phyloP scores from a whole-genome alignment of 2,113 vertebrate species.

The Hypomesus transpacificus region DNA sequence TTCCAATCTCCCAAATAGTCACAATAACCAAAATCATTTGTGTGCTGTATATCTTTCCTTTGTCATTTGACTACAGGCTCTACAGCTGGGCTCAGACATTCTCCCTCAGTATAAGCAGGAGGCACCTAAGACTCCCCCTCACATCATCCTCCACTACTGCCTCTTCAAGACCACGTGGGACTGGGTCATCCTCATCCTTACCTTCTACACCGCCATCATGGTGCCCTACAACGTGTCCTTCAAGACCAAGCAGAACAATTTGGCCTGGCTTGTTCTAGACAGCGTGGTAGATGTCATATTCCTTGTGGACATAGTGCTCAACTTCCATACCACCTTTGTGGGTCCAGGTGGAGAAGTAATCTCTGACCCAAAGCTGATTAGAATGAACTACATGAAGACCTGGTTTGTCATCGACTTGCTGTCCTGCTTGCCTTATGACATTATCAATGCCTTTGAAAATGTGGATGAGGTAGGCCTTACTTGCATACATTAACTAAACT shows the following conservation, averaged over 20 bases:
- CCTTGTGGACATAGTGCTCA: conserved; percentile 94
- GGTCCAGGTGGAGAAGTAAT: conserved; percentile 94
- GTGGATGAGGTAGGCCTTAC: conserved; percentile 84
- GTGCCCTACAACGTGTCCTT: conserved; percentile 98
- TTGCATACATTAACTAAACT: neutral
- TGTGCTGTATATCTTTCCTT: neutral
- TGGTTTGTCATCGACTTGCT: conserved; percentile 98
- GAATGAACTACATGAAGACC: conserved; percentile 98
- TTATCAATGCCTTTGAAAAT: conserved; percentile 98
- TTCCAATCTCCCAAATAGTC: too few species aligned
- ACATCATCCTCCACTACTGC: conserved; percentile 98
- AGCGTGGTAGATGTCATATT: conserved; percentile 98
- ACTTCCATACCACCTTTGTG: conserved; percentile 97
- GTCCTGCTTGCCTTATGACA: conserved; percentile 96
- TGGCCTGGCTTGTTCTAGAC: conserved; percentile 95
- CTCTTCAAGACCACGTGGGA: conserved; percentile 99
- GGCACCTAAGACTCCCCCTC: conserved; percentile 96
- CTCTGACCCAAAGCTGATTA: conserved; percentile 92
- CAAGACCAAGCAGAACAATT: conserved; percentile 93
- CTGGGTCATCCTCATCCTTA: conserved; percentile 98
- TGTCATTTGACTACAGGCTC: conserved; percentile 73
- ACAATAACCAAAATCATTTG: neutral
- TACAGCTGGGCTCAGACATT: conserved; percentile 96
- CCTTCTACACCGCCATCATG: conserved; percentile 99
- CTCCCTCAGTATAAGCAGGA: conserved; percentile 98